Percentiles rank a stretch among this genome's conserved stretches.
Evolutionary conservation across 2,113 vertebrate species (phyloP).

Genomic region (Nycticorax nycticorax): DNA sequence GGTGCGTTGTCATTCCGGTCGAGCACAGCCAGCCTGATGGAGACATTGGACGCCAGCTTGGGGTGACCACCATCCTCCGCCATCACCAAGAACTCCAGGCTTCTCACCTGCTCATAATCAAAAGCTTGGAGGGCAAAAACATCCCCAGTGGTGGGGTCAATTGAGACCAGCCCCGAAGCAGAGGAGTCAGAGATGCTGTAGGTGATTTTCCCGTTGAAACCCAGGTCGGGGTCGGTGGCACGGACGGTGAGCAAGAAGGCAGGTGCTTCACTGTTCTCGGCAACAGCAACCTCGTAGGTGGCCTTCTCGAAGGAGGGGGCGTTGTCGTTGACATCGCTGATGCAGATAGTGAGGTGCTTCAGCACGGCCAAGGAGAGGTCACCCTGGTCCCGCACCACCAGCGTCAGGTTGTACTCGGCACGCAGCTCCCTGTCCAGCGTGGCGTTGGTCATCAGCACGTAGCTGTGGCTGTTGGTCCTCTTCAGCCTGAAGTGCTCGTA

Average conservation of each 20-base stretch:
- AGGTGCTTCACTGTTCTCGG: slow-evolving; percentile 80
- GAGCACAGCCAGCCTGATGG: slow-evolving; percentile 79
- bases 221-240: slow-evolving; percentile 84
- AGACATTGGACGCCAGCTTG: slow-evolving; percentile 77
- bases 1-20: slow-evolving; percentile 90
- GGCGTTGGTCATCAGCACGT: slow-evolving; percentile 84
- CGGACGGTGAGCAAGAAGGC: slow-evolving; percentile 77
- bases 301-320: slow-evolving; percentile 81
- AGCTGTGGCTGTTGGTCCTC: slow-evolving; percentile 82
- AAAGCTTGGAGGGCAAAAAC: slow-evolving; percentile 79
- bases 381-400: slow-evolving; percentile 83
- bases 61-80: slow-evolving; percentile 87
- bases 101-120: slow-evolving; percentile 82
- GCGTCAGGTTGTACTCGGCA: slow-evolving; percentile 81
- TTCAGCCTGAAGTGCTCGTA: slow-evolving; percentile 84
- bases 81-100: slow-evolving; percentile 82
- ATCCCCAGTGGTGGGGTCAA: slow-evolving; percentile 81
- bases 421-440: slow-evolving; percentile 86
- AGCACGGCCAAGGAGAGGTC: slow-evolving; percentile 73
- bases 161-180: slow-evolving; percentile 69
- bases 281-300: slow-evolving; percentile 74
- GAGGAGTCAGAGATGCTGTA: slow-evolving; percentile 79
- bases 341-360: slow-evolving; percentile 80
- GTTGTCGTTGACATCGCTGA: slow-evolving; percentile 90
- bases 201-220: slow-evolving; percentile 82